Base-by-base conservation (phyloP, 2,113 vertebrate species). In the Pomatostomus ruficeps region DNA sequence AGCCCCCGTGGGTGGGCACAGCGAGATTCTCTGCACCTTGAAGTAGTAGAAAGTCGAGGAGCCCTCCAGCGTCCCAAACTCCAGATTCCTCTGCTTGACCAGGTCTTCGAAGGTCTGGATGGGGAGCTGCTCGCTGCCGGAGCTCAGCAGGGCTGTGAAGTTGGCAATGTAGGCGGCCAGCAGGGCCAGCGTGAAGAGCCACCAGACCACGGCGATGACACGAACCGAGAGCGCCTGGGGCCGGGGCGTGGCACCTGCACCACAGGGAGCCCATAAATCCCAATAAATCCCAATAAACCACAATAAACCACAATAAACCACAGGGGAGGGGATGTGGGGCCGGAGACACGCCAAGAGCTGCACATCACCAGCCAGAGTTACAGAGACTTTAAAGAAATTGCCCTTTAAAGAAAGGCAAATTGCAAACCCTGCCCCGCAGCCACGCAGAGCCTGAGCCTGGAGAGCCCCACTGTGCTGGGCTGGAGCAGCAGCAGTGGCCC, bases 91-190 rank as follows among this genome's bases (percentile, higher is more conserved):
- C 88, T 99, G 99, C 77, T 98, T 98, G 35, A 98, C 98, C 1
- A 99, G 98, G n/a, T 99, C 99, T 62, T 98, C 98, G 15, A 99
- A 99, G 51, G 80, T 98, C 79, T 97, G 91, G 82, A 99, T 97
- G 5, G 97, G 51, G 14, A 98, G 97, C 85, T 96, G 97, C 62
- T 97, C 97, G 4, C 51, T 97, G 74, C 97, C 96, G 0, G 97
- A 96, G 88, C 97, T 97, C 88, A 98, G 45, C 80, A 97, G 93
- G 6, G 97, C 96, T 0, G 96, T 98, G 74, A 99, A 98, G 97
- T 98, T 98, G 88, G 98, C 97, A 2, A 98, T 98, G 97, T 99
- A 99, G 68, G 98, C 98, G 4, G 98, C 98, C 71, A 99, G 95
- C 78, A 99, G 91, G 67, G 98, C 92, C 9, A 99, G 92, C 38